These are phyloP conservation scores for Bombus waltoni DNA, from an alignment of 1,140 invertebrate species.

Conservation along the genomic window DNA sequence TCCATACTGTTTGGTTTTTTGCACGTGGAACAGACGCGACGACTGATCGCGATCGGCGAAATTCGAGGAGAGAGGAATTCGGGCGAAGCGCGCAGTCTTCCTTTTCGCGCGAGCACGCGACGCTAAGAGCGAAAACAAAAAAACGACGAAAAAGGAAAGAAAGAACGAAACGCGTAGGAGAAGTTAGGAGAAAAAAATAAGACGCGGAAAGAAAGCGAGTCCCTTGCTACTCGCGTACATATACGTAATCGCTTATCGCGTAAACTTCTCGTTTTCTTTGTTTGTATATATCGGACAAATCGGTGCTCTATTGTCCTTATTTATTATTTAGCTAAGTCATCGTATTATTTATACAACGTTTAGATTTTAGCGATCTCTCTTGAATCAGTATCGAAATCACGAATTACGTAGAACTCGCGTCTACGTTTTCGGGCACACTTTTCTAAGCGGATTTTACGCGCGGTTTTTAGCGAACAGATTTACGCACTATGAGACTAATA, in stretches of 20 bases:
- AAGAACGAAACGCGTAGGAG: too few relatives aligned
- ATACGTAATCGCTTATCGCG: conserved; percentile 28
- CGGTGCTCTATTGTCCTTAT: conserved; percentile 58
- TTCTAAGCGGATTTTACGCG: conserved; percentile 33
- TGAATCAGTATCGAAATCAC: not conserved
- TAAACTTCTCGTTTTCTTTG: conserved; percentile 18
- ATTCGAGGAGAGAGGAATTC: conserved; percentile 5
- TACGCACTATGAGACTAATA: conserved; percentile 13
- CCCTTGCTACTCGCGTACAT: conserved; percentile 15
- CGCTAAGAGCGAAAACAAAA: not conserved
- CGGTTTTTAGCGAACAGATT: not conserved
- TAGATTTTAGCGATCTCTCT: not conserved
- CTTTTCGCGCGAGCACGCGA: conserved; percentile 33
- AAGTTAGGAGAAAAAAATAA: not conserved
- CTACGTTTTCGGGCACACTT: conserved; percentile 21
- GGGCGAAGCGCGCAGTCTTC: conserved; percentile 46
- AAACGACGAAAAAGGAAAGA: not conserved
- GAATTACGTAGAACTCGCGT: not conserved
- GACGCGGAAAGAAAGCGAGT: not conserved
- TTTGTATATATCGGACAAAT: conserved; percentile 60
- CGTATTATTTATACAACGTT: conserved; percentile 66
- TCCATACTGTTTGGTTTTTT: not conserved
- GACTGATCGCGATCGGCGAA: not conserved
- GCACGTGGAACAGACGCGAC: not conserved
- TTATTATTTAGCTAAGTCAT: conserved; percentile 72